Evolutionary conservation across 2,113 vertebrate species (phyloP), one percentile per base, ranked within the genome.

Genomic region (Clarias macrocephalus): DNA sequence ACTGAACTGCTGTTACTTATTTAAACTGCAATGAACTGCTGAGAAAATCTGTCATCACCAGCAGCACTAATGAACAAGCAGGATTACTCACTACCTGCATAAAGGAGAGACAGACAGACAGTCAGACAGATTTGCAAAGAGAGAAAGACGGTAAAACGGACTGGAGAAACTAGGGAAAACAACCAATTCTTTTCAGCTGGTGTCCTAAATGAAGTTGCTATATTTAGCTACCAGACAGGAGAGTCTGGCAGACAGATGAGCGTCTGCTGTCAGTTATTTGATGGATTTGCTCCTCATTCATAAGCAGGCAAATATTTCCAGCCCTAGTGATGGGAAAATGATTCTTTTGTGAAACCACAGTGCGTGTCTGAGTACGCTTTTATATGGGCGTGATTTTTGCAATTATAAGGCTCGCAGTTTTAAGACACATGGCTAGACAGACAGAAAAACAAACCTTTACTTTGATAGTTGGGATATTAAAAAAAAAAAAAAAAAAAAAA

Each of bases 31-130:
- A 92, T 93, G 90, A 85, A 87, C 89, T 87, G 86, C 65, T 88
- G 87, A 86, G 88, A 92, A 91, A 91, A 87, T 82, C 86, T 89
- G 92, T 88, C 89, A 88, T 76, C 63, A 15, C 87, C 88, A 91
- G 79, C 63, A 23, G 91, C 85, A 73, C 89, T 1, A 85, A 92
- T 90, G 89, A 87, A 86, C 87, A 93, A 94, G 93, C 92, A 93
- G 88, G 91, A 94, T 94, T 92, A 92, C 84, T 93, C 88, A 93
- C 93, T 93, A 92, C 91, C 92, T 92, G 89, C 87, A 91, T 88
- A 89, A 87, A 88, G 88, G 91, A 92, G 84, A 89, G 92, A 91
- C 30, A 65, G 83, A 88, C 86, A 89, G 89, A 91, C 91, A 92
- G 88, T 56, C 84, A 91, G 90, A 86, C 88, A 92, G 80, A 89